Evolutionary conservation across 2,797 vertebrate species (phyloP).

Genomic region (Danionella dracula): DNA sequence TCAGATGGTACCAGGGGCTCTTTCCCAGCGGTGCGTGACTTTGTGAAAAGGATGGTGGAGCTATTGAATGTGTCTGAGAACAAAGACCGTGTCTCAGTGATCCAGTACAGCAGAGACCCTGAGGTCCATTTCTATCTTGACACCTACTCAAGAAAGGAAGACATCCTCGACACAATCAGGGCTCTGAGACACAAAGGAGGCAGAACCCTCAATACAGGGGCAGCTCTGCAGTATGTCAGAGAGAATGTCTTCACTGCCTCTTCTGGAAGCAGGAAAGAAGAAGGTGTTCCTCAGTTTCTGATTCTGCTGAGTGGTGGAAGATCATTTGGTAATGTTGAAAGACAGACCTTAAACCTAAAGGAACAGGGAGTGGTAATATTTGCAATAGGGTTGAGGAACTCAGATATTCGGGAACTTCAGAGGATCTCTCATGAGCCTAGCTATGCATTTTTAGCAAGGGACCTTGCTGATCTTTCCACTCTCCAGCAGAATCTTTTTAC

Average conservation of each 20-base stretch:
- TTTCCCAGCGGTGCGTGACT: slow-evolving; percentile 47
- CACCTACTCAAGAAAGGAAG: slow-evolving; percentile 17
- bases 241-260: slow-evolving; percentile 40
- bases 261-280: neutral
- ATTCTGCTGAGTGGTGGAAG: slow-evolving; percentile 34
- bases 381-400: slow-evolving; percentile 54
- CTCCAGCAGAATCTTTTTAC: slow-evolving; percentile 41
- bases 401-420: slow-evolving; percentile 51
- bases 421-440: slow-evolving; percentile 47
- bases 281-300: slow-evolving; percentile 34
- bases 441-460: slow-evolving; percentile 38
- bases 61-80: slow-evolving; percentile 60
- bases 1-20: slow-evolving; percentile 57
- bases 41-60: slow-evolving; percentile 64
- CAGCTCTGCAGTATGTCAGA: slow-evolving; percentile 38
- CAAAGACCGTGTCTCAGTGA: slow-evolving; percentile 37
- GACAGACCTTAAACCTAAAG: slow-evolving; percentile 31
- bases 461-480: slow-evolving; percentile 37
- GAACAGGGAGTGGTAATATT: slow-evolving; percentile 28
- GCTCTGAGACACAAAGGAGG: slow-evolving; percentile 36
- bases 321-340: slow-evolving; percentile 29
- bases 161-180: slow-evolving; percentile 23
- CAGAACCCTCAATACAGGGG: slow-evolving; percentile 34
- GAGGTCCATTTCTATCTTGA: slow-evolving; percentile 40
- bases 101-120: slow-evolving; percentile 45